phyloP scores from a whole-genome alignment of 2,888 invertebrate genomes.

The Panzeria rudis region DNA sequence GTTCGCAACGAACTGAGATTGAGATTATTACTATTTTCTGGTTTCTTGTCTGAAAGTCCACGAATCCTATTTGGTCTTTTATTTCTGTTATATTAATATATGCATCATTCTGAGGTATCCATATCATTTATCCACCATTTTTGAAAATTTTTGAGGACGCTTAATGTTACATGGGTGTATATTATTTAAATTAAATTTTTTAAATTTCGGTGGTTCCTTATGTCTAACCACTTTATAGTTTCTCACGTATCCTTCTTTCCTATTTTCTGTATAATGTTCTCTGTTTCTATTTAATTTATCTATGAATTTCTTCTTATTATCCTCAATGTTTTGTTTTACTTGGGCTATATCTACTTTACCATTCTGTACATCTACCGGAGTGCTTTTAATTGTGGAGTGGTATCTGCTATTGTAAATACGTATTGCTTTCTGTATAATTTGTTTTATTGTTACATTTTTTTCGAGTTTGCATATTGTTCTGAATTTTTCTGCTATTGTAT shows the following conservation, averaged over 20 bases:
- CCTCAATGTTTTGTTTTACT: neutral
- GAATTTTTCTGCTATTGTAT: neutral
- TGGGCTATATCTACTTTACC: neutral
- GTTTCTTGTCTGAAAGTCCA: neutral
- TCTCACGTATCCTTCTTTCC: neutral
- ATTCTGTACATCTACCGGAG: too few relatives aligned
- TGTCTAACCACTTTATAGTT: neutral
- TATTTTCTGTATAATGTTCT: neutral
- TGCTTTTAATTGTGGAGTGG: neutral
- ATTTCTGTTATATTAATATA: neutral
- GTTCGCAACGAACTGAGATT: too few relatives aligned
- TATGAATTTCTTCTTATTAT: neutral
- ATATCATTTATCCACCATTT: neutral
- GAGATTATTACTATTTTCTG: conserved; percentile 13
- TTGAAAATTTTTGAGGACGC: conserved; percentile 14
- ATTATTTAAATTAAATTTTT: neutral
- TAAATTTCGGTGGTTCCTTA: neutral
- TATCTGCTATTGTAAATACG: neutral
- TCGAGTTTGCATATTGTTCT: neutral
- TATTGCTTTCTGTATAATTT: neutral
- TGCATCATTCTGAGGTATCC: neutral
- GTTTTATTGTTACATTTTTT: neutral
- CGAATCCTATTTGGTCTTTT: conserved; percentile 3
- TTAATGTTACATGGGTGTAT: conserved; percentile 9
- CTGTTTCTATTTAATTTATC: neutral